Percentiles rank a stretch among this genome's conserved stretches.
Evolutionary conservation across 2,113 vertebrate species (phyloP).

Genomic region (Calidris pugnax): DNA sequence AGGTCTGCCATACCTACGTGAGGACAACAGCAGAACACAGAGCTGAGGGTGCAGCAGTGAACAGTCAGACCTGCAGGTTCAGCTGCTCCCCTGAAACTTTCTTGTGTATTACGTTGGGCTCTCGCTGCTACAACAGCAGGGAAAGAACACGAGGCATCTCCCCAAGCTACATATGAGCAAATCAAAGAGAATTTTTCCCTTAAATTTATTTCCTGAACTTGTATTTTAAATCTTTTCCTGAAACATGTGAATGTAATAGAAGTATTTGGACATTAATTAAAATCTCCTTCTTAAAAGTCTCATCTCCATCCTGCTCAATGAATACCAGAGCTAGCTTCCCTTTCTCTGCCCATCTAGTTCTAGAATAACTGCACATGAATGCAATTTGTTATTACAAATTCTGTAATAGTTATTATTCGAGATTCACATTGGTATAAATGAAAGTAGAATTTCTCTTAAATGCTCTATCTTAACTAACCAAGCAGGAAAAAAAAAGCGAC

Average conservation of each 20-base stretch:
- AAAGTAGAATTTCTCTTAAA: background rate
- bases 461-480: background rate
- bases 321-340: background rate
- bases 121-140: background rate
- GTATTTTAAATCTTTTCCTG: background rate
- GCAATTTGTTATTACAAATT: background rate
- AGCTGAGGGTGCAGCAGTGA: background rate
- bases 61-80: background rate
- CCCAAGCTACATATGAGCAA: background rate
- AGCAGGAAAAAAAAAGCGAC: background rate
- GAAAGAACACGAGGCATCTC: background rate
- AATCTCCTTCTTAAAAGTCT: background rate
- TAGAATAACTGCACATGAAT: background rate
- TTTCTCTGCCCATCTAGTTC: background rate
- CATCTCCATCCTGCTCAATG: background rate
- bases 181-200: background rate
- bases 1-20: background rate
- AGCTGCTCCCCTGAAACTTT: background rate
- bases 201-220: background rate
- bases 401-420: background rate
- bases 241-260: background rate
- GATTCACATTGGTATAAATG: background rate
- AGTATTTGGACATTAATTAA: background rate
- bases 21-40: background rate
- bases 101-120: background rate